Percentiles rank a stretch among this genome's conserved stretches.
Conservation (phyloP, 2,113 vertebrate genomes). For the Alligator sinensis region DNA sequence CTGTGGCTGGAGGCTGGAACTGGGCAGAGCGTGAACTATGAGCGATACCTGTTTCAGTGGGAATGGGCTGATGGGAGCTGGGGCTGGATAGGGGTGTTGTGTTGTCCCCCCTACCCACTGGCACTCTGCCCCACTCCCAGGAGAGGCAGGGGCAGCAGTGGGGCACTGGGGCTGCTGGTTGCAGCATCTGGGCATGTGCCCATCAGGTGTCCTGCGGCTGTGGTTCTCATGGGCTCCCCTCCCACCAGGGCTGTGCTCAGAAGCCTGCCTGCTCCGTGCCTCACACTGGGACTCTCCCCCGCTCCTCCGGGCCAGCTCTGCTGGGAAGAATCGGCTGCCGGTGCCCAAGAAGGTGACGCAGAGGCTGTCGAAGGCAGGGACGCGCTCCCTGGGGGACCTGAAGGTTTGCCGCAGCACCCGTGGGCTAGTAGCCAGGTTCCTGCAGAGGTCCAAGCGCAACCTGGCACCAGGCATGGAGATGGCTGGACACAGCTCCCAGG, state of each 20-base stretch:
- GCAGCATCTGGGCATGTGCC: not conserved
- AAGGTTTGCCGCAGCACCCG: conserved; percentile 86
- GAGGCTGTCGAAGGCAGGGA: conserved; percentile 70
- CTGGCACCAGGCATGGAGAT: conserved; percentile 73
- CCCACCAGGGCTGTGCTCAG: conserved; percentile 84
- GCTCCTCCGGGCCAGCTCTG: conserved; percentile 68
- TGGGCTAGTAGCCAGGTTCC: conserved; percentile 90
- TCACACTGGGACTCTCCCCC: conserved; percentile 78
- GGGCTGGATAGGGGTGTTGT: rapidly evolving
- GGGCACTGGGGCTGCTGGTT: not conserved
- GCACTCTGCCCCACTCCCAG: rapidly evolving
- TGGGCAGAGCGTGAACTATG: rapidly evolving
- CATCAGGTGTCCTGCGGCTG: not conserved
- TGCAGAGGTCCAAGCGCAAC: conserved; percentile 91
- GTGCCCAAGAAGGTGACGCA: conserved; percentile 27
- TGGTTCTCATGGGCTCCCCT: not conserved
- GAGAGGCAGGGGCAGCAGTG: rapidly evolving
- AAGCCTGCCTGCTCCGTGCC: conserved; percentile 82
- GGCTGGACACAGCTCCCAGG: conserved; percentile 77
- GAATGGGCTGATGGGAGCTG: rapidly evolving
- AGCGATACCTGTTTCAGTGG: rapidly evolving
- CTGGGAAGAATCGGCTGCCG: conserved; percentile 66
- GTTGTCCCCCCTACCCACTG: not conserved
- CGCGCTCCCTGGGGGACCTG: conserved; percentile 93
- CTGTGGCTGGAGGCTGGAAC: too few relatives aligned